Evolutionary conservation across 2,797 vertebrate genomes (phyloP).

Genomic region (Clarias laeviceps): DNA sequence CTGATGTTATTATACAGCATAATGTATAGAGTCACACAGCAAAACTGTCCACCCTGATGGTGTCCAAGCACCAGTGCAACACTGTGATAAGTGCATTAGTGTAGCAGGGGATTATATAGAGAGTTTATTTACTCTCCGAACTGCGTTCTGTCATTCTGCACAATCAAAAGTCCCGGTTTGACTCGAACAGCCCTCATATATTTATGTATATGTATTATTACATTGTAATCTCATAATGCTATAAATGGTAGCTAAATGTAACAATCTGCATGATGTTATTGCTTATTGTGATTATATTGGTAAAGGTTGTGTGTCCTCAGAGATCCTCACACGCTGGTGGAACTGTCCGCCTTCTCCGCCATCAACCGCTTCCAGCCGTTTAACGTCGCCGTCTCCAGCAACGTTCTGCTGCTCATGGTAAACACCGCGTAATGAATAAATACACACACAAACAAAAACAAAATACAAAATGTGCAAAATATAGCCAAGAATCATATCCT

Average conservation of each 20-base stretch:
- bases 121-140: too few species aligned
- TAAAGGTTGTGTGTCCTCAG: conserved; percentile 66
- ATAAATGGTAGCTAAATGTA: not conserved
- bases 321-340: conserved; percentile 91
- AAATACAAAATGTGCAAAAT: not conserved
- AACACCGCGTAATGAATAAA: conserved; percentile 21
- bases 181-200: not conserved
- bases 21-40: not conserved
- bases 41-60: not conserved
- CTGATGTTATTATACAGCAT: not conserved
- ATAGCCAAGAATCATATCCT: not conserved
- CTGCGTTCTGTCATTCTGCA: too few species aligned
- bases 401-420: conserved; percentile 92
- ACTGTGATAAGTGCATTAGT: too few species aligned
- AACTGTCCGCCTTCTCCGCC: conserved; percentile 88
- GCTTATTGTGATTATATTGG: not conserved
- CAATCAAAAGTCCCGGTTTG: too few species aligned
- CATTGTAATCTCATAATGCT: not conserved
- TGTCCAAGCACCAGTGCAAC: too few species aligned
- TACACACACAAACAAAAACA: too few species aligned
- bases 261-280: not conserved
- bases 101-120: too few species aligned
- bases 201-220: not conserved
- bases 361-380: conserved; percentile 98
- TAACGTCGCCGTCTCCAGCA: conserved; percentile 94